Percentiles rank a stretch among this genome's conserved stretches.
phyloP scores from a whole-genome alignment of 2,888 invertebrate genomes.

The Epinotia nisella region DNA sequence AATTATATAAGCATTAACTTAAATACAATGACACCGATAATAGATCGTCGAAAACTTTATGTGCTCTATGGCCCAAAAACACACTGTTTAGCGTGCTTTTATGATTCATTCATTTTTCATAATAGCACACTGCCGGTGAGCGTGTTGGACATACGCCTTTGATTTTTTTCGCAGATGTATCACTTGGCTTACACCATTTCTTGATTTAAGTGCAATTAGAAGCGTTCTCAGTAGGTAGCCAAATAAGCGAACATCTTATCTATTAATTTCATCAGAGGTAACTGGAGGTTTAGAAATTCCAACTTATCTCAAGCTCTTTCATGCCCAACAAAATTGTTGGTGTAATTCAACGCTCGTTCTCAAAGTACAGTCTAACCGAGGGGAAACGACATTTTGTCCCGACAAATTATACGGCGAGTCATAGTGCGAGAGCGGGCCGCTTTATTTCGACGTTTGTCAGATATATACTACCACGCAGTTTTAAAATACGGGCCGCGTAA shows the following conservation, averaged over 20 bases:
- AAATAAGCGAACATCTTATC: neutral
- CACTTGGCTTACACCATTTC: too few relatives aligned
- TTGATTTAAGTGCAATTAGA: too few relatives aligned
- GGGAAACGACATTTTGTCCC: slow-evolving; percentile 45
- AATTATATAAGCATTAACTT: too few relatives aligned
- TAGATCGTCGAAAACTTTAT: too few relatives aligned
- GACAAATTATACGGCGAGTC: slow-evolving; percentile 39
- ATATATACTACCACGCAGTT: neutral
- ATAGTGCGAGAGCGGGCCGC: neutral
- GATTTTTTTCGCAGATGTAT: too few relatives aligned
- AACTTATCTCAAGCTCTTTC: slow-evolving; percentile 33
- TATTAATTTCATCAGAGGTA: slow-evolving; percentile 23
- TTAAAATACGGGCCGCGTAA: neutral
- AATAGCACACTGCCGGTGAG: too few relatives aligned
- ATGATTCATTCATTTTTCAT: too few relatives aligned
- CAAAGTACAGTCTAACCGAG: slow-evolving; percentile 43
- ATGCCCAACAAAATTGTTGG: slow-evolving; percentile 36
- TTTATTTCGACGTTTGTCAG: neutral
- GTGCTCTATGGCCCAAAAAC: too few relatives aligned
- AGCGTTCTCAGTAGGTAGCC: neutral
- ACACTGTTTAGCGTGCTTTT: too few relatives aligned
- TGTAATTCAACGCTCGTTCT: slow-evolving; percentile 43
- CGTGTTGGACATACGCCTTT: too few relatives aligned
- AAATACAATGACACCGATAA: too few relatives aligned
- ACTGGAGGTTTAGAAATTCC: slow-evolving; percentile 24